Evolutionary conservation across 2,888 invertebrate genomes (phyloP), one percentile per base, ranked within the genome.

Genomic region (Ramazzottius varieornatus): DNA sequence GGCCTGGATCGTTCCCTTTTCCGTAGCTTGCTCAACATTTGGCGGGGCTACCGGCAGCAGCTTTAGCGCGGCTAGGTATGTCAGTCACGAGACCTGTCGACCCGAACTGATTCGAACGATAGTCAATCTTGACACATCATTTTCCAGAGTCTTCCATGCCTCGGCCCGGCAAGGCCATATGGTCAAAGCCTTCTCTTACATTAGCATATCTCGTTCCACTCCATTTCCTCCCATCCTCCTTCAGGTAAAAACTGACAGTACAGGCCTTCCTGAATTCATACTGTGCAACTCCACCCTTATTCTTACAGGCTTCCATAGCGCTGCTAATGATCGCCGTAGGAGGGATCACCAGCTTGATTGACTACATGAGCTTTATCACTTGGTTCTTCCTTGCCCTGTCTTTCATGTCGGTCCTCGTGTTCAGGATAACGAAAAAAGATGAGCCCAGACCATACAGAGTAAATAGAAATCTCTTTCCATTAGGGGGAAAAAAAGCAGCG

Each of bases 341-440:
- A 33, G 73, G 74, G 68, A 73, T 75, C 64, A 71, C 70, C 68
- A 70, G 70, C 16, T 69, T 75, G 32, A 75, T 75, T 46, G 73
- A 74, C 67, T 73, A 73, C 72, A 73, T 75, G 69, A 74, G 73
- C 68, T 75, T 75, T 68, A 71, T 73, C 33, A 73, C 73, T 65
- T 75, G 75, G 75, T 68, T 75, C 63, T 75, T 75, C 69, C 75
- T 75, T 68, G 75, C 74, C 4, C 68, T 71, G 33, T 73, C 74
- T 24, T 73, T 74, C 72, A 69, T 71, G 13, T 70, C 73, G 2
- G 70, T 75, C 2, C 67, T 75, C 34, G 69, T 74, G 20, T 67
- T 75, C 54, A 68, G 75, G 63, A 71, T 68, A 63, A 73, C 73
- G 72, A 16, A 73, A n/a, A n/a, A n/a, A n/a, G n/a, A n/a, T n/a